phyloP scores from a whole-genome alignment of 35 echinoderm and acorn worm species.

The Patiria miniata region DNA sequence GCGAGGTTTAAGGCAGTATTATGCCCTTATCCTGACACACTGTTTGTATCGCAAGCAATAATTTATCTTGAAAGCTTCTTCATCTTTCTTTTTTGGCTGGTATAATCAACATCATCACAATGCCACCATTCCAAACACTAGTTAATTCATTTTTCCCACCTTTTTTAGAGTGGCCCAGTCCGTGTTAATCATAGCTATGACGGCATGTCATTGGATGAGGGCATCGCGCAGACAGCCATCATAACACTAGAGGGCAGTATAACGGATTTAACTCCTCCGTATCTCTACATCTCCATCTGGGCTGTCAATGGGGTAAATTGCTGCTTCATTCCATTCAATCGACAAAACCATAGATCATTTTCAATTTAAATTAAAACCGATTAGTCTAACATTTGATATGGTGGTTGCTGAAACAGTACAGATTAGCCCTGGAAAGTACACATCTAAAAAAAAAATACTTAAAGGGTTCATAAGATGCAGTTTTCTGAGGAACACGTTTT shows the following conservation, averaged over 20 bases:
- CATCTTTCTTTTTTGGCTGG: too few relatives aligned
- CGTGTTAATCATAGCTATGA: background rate
- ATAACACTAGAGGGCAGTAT: background rate
- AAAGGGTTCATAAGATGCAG: too few relatives aligned
- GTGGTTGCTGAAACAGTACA: background rate
- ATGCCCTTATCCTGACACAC: too few relatives aligned
- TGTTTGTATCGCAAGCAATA: too few relatives aligned
- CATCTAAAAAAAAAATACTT: too few relatives aligned
- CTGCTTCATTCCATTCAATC: background rate
- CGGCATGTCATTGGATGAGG: conserved; percentile 6
- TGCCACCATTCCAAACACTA: too few relatives aligned
- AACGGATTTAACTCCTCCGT: background rate
- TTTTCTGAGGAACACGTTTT: too few relatives aligned
- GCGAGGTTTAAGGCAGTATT: too few relatives aligned
- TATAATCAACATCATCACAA: too few relatives aligned
- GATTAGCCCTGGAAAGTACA: background rate
- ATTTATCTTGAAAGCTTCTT: too few relatives aligned
- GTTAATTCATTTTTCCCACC: too few relatives aligned
- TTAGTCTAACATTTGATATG: too few relatives aligned
- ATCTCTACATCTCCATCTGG: conserved; percentile 32
- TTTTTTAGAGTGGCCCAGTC: background rate
- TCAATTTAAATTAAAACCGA: background rate
- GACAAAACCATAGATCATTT: background rate
- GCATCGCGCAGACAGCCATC: background rate
- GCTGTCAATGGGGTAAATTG: conserved; percentile 44